A percentile compares a stretch with the other conserved stretches of the same genome.
phyloP scores from a whole-genome alignment of 2,888 invertebrate species.

The Abrostola triplasia region DNA sequence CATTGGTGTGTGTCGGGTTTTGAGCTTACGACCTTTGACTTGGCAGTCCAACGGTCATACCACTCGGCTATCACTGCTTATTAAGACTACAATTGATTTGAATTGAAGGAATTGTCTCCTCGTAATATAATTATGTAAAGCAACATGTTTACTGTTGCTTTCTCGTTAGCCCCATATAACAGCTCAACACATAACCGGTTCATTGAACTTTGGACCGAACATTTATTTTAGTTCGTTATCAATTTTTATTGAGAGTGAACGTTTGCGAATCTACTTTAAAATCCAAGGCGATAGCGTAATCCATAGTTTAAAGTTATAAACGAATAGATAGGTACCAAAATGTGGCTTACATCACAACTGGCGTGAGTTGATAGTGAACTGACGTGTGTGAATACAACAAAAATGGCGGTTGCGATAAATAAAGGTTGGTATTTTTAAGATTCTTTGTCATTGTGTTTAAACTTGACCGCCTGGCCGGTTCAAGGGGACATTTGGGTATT shows the following conservation, averaged over 20 bases:
- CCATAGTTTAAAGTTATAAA: not conserved
- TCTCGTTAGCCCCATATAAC: not conserved
- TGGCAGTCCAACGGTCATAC: too few species aligned
- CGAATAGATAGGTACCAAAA: slow-evolving; percentile 15
- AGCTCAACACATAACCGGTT: slow-evolving; percentile 2
- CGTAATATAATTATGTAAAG: too few species aligned
- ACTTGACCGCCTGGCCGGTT: not conserved
- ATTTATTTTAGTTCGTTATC: slow-evolving; percentile 19
- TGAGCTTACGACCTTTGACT: too few species aligned
- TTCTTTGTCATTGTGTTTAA: not conserved
- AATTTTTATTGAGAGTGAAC: slow-evolving; percentile 5
- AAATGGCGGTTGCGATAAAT: slow-evolving; percentile 79
- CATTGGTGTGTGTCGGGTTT: too few species aligned
- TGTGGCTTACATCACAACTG: slow-evolving; percentile 30
- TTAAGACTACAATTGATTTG: too few species aligned
- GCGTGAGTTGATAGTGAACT: slow-evolving; percentile 20
- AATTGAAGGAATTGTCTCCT: too few species aligned
- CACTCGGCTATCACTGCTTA: too few species aligned
- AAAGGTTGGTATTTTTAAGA: slow-evolving; percentile 70
- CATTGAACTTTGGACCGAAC: slow-evolving; percentile 26
- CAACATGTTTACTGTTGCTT: too few species aligned
- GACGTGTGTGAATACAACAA: slow-evolving; percentile 54
- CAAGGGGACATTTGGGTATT: not conserved
- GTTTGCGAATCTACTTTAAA: slow-evolving; percentile 1
- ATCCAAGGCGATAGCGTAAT: slow-evolving; percentile 20